Conservation (phyloP, 2,888 invertebrate species). For the Spilosoma lubricipeda region DNA sequence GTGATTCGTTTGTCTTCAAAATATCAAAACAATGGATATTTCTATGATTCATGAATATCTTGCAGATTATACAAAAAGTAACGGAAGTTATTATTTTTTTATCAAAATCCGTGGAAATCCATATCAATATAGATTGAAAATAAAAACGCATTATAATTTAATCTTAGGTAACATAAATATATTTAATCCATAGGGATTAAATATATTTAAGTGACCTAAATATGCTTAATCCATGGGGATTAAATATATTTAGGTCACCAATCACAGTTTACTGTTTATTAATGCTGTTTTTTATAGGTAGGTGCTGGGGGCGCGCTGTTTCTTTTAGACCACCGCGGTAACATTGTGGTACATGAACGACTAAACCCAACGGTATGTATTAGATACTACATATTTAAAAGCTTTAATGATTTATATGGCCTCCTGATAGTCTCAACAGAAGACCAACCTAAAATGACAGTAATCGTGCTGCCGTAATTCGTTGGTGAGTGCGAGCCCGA, state of each 20-base stretch:
- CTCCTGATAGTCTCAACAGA: too few relatives aligned
- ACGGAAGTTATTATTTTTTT: background rate
- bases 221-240: background rate
- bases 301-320: constrained; percentile 75
- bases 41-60: too few relatives aligned
- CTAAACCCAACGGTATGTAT: constrained; percentile 70
- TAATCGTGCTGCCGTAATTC: too few relatives aligned
- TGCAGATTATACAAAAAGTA: background rate
- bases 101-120: background rate
- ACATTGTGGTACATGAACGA: constrained; percentile 77
- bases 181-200: background rate
- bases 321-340: constrained; percentile 78
- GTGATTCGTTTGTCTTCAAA: background rate
- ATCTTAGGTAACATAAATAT: background rate
- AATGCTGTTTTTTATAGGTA: constrained; percentile 57
- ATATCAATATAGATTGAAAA: background rate
- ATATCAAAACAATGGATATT: background rate
- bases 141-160: background rate
- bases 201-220: background rate
- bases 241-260: background rate
- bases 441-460: too few relatives aligned
- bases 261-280: background rate
- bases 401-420: too few relatives aligned
- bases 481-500: too few relatives aligned
- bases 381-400: background rate